A percentile compares a stretch with the other conserved stretches of the same genome.
These are phyloP conservation scores for Oreocharis arfaki DNA, from an alignment of 2,113 vertebrate genomes.

Conservation along the genomic window DNA sequence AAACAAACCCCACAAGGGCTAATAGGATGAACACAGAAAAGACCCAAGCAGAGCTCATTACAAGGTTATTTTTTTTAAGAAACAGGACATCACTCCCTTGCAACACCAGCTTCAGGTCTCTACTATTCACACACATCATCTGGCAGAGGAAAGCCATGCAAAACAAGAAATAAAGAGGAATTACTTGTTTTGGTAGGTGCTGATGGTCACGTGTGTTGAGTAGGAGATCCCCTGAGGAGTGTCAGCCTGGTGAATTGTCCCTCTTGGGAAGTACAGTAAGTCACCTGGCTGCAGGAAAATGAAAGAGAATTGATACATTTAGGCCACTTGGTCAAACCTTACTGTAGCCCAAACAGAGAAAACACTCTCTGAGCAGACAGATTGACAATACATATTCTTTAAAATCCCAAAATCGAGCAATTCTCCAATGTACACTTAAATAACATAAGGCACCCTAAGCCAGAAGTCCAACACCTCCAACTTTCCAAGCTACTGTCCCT, in stretches of 20 bases:
- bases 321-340: neutral
- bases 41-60: neutral
- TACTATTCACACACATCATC: neutral
- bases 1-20: neutral
- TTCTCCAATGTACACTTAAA: neutral
- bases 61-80: neutral
- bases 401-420: neutral
- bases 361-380: neutral
- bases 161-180: neutral
- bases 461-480: neutral
- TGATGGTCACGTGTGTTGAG: conserved; percentile 90
- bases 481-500: neutral
- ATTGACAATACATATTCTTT: neutral
- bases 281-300: conserved; percentile 79
- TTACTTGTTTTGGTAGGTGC: conserved; percentile 91
- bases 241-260: conserved; percentile 89
- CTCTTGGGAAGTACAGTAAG: conserved; percentile 90
- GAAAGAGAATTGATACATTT: neutral
- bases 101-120: neutral
- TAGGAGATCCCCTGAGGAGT: conserved; percentile 77
- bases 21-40: neutral
- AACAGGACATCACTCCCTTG: neutral
- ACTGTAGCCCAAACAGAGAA: neutral
- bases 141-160: neutral
- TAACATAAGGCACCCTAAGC: neutral